These are phyloP conservation scores for Temnopleurus reevesii DNA, from an alignment of 53 echinoderm and acorn worm species.

Conservation along the genomic window DNA sequence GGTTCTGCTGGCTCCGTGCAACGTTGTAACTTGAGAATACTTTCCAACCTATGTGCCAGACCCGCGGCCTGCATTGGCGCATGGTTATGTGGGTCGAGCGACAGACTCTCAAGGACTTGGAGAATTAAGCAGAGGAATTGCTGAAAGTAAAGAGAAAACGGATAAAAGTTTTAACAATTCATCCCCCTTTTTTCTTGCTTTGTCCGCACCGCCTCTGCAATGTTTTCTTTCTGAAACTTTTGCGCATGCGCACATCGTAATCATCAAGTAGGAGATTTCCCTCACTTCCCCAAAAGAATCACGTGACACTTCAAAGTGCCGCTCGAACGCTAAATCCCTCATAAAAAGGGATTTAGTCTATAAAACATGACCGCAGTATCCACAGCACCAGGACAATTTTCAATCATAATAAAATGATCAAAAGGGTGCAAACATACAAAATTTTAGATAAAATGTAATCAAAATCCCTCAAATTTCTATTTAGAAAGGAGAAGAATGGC, in stretches of 20 bases:
- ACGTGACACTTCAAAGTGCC: no score
- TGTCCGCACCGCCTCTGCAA: neutral
- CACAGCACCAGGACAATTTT: no score
- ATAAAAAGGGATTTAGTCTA: no score
- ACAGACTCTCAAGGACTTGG: conserved; percentile 74
- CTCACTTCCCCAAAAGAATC: no score
- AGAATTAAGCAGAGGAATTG: conserved; percentile 78
- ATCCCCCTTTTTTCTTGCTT: neutral
- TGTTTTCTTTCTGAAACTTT: neutral
- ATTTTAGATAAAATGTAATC: no score
- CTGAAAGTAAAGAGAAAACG: neutral
- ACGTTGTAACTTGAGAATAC: conserved; percentile 62
- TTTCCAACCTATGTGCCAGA: conserved; percentile 73
- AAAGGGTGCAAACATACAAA: no score
- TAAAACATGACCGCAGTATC: no score
- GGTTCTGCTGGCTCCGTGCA: conserved; percentile 36
- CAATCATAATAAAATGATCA: no score
- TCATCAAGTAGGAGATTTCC: neutral
- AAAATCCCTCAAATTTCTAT: no score
- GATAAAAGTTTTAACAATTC: neutral
- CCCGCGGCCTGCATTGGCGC: conserved; percentile 75
- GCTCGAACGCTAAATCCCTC: no score
- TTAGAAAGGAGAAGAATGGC: no score
- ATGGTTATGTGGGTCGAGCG: conserved; percentile 74
- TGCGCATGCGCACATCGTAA: neutral